Percentiles rank a stretch among this genome's conserved stretches.
phyloP scores from a whole-genome alignment of 1,140 invertebrate genomes.

The Pemphigus obesinymphae region DNA sequence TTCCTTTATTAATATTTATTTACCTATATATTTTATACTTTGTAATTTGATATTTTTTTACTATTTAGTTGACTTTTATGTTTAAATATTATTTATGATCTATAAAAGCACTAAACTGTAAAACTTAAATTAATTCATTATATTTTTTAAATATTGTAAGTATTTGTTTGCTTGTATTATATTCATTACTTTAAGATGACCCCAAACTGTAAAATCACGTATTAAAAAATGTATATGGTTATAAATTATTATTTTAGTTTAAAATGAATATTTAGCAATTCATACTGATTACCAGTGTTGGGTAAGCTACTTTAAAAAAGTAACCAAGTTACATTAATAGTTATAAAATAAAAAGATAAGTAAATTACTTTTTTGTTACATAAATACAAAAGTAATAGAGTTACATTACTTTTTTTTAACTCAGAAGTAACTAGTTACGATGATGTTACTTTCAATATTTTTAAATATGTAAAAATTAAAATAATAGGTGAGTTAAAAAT shows the following conservation, averaged over 20 bases:
- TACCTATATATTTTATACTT: conserved; percentile 34
- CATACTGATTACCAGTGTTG: not conserved
- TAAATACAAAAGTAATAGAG: too few relatives aligned
- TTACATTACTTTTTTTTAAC: too few relatives aligned
- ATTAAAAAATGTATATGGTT: too few relatives aligned
- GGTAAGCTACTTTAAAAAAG: too few relatives aligned
- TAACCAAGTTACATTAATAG: too few relatives aligned
- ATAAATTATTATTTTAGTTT: not conserved
- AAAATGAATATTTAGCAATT: not conserved
- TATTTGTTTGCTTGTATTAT: conserved; percentile 1
- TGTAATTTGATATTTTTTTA: conserved; percentile 40
- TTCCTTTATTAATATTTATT: conserved; percentile 30
- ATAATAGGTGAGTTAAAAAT: too few relatives aligned
- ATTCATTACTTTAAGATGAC: not conserved
- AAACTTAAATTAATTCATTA: not conserved
- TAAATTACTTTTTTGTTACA: too few relatives aligned
- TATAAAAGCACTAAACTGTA: not conserved
- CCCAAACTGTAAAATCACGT: not conserved
- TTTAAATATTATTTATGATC: not conserved
- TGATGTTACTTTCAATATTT: too few relatives aligned
- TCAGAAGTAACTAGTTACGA: too few relatives aligned
- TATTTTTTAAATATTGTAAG: not conserved
- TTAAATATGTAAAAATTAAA: too few relatives aligned
- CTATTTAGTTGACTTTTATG: conserved; percentile 13
- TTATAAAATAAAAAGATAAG: too few relatives aligned